Evolutionary conservation across 1,140 invertebrate species (phyloP).

Genomic region (Phymastichus coffea): DNA sequence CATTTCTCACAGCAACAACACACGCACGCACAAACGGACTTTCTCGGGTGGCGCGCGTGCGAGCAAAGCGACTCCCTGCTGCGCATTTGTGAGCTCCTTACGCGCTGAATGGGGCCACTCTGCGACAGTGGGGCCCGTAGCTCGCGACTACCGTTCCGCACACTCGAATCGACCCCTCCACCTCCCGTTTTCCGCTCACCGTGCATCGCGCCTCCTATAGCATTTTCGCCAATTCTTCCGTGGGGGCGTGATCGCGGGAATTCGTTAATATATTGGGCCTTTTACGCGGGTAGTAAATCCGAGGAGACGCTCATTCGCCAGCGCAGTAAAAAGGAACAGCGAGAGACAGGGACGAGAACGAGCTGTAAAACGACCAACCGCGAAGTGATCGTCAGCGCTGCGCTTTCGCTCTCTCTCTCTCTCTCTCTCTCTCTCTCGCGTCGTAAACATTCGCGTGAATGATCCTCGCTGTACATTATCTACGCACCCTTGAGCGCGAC

Average conservation of each 20-base stretch:
- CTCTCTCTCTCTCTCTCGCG: too few relatives aligned
- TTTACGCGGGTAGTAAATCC: too few relatives aligned
- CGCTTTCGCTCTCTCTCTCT: slow-evolving; percentile 9
- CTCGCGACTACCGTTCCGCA: not conserved
- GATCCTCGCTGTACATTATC: not conserved
- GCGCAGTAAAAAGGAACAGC: too few relatives aligned
- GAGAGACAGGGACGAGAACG: not conserved
- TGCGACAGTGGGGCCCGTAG: not conserved
- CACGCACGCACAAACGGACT: slow-evolving; percentile 4
- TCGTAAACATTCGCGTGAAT: slow-evolving; percentile 10
- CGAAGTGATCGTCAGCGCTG: slow-evolving; percentile 5
- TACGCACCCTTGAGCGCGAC: not conserved
- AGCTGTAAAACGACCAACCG: slow-evolving; percentile 9
- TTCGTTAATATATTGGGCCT: too few relatives aligned
- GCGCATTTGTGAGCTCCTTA: slow-evolving; percentile 17
- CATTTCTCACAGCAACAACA: slow-evolving; percentile 24
- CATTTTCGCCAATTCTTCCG: not conserved
- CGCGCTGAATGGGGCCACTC: slow-evolving; percentile 6
- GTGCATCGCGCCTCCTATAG: not conserved
- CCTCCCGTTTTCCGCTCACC: not conserved
- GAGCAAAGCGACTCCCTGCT: slow-evolving; percentile 1
- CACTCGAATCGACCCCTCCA: not conserved
- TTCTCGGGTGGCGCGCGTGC: not conserved
- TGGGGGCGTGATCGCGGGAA: not conserved
- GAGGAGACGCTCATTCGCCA: too few relatives aligned